Evolutionary conservation across 92 coral and sea anemone genomes (phyloP), one percentile per base, ranked within the genome.

Genomic region (Porites rus): DNA sequence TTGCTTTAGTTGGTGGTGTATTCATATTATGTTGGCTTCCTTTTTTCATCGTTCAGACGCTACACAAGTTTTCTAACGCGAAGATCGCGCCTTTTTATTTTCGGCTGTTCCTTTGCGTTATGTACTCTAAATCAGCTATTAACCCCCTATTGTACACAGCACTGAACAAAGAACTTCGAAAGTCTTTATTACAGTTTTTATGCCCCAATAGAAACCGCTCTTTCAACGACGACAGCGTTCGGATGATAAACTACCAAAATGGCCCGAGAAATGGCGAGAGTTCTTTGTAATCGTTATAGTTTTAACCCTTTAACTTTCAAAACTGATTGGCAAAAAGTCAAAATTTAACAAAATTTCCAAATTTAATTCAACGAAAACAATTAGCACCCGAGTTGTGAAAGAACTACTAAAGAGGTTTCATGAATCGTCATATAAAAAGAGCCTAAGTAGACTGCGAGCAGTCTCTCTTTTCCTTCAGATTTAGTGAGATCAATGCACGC

Each of bases 101-200:
- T 61, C 82, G 82, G 31, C 77, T 93, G 12, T 96, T 96, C 80
- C 89, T 96, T 6, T 94, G 98, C 28, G 88, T 95, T 24, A 96
- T 96, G 98, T 96, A 92, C 74, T 89, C 98, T 0, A 96, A 96
- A 61, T 96, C 98, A 0, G 98, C 98, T 10, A 90, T 96, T n/a
- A 96, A 96, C 70, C 98, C 98, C 8, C 77, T 94, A 1, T 65
- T 96, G 59, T 92, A 92, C 51, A 93, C 97, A 7, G 88, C 92
- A 25, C 85, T 96, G 59, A 96, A 96, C 89, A 91, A 92, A 25
- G 98, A 96, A 79, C 91, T 96, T 21, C 91, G 91, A 77, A 84
- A 81, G 21, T 92, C 98, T 25, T 75, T 94, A 64, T 72, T 68
- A 50, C 84, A 89, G 60, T 86, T 84, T 17, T 75, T 92, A 16